Evolutionary conservation across 92 coral and sea anemone genomes (phyloP).

Genomic region (Zoanthus sansibaricus): DNA sequence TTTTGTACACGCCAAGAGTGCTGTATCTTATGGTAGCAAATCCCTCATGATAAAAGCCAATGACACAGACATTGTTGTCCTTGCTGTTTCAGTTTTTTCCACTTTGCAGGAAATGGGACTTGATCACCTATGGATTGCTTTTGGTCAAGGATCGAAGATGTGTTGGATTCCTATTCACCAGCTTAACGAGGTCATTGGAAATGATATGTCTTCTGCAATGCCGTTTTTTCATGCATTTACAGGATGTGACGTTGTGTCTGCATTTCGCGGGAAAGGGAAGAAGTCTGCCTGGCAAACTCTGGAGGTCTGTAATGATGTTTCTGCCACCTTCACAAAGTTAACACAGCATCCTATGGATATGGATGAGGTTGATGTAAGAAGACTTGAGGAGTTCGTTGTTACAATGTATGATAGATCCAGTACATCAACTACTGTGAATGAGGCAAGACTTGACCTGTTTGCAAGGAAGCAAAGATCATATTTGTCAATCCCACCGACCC

Average conservation of each 20-base stretch:
- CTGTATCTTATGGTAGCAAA: conserved; percentile 21
- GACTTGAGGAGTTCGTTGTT: conserved; percentile 60
- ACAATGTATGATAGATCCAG: conserved; percentile 60
- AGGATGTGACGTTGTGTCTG: conserved; percentile 17
- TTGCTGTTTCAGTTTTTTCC: conserved; percentile 7
- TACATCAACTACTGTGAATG: conserved; percentile 44
- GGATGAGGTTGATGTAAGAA: conserved; percentile 45
- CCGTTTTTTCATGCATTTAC: conserved; percentile 41
- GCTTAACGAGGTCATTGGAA: not conserved
- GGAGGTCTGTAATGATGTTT: conserved; percentile 47
- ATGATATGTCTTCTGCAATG: not conserved
- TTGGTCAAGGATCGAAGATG: not conserved
- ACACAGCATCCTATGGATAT: conserved; percentile 41
- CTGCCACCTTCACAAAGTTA: conserved; percentile 38
- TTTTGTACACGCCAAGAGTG: conserved; percentile 37
- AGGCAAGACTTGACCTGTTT: conserved; percentile 59
- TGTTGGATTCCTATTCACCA: conserved; percentile 35
- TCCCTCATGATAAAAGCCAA: conserved; percentile 42
- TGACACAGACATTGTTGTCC: conserved; percentile 43
- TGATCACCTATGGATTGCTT: conserved; percentile 15
- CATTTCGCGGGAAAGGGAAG: conserved; percentile 57
- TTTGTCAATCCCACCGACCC: conserved; percentile 58
- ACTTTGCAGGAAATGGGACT: conserved; percentile 1
- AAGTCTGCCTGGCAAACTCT: conserved; percentile 65
- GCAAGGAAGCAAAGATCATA: conserved; percentile 53